These are phyloP conservation scores for Microcebus jonahi DNA, from an alignment of 2,113 vertebrate species.

Conservation along the genomic window DNA sequence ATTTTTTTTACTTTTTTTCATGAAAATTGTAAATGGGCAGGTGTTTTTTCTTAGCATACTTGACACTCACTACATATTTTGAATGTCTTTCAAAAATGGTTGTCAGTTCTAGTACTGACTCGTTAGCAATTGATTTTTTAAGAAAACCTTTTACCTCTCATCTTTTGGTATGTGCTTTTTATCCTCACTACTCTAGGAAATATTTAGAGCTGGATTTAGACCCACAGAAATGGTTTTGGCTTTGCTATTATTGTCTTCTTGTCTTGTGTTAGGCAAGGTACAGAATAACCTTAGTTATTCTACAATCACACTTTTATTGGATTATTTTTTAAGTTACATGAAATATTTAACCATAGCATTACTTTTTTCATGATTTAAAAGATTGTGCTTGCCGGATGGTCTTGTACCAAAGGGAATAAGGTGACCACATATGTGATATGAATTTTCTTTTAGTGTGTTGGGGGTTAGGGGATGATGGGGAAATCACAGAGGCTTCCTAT, in stretches of 20 bases:
- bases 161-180: neutral
- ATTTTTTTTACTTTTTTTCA: neutral
- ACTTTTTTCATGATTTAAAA: neutral
- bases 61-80: neutral
- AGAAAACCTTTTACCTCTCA: neutral
- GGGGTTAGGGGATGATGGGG: neutral
- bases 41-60: neutral
- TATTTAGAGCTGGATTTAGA: neutral
- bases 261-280: neutral
- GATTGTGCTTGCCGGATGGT: neutral
- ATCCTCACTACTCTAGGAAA: neutral
- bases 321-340: neutral
- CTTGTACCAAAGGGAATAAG: neutral
- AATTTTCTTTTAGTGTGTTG: neutral
- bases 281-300: neutral
- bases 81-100: neutral
- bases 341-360: neutral
- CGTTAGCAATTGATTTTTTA: neutral
- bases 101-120: neutral
- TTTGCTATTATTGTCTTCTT: neutral
- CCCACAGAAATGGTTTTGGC: neutral
- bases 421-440: neutral
- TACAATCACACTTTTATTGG: neutral
- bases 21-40: neutral
- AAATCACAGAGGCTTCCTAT: neutral